Conservation (phyloP, 2,113 vertebrate species). For the Chrysemys picta region DNA sequence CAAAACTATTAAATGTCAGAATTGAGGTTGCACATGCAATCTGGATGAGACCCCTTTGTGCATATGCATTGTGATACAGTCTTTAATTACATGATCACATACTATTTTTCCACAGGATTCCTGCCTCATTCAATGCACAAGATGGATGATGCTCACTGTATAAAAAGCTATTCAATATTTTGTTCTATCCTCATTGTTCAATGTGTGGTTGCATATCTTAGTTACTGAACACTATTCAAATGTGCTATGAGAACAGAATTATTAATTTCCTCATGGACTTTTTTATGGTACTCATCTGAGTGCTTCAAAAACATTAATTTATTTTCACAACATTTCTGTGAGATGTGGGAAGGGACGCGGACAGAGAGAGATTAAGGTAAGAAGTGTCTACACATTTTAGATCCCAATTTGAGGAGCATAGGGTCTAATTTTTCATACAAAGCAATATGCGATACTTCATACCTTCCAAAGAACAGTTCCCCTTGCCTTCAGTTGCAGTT, state of each 20-base stretch:
- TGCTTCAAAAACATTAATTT: background rate
- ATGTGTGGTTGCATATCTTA: background rate
- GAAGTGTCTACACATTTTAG: background rate
- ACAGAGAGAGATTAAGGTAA: background rate
- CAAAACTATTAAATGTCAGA: background rate
- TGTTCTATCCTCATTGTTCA: background rate
- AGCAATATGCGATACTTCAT: background rate
- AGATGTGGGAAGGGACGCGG: background rate
- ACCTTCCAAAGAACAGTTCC: background rate
- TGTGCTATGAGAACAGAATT: background rate
- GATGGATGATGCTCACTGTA: background rate
- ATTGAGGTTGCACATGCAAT: background rate
- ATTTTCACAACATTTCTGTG: background rate
- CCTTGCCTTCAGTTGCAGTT: background rate
- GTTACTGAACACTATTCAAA: background rate
- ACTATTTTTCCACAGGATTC: background rate
- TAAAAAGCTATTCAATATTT: background rate
- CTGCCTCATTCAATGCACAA: background rate
- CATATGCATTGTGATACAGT: background rate
- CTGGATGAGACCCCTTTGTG: background rate
- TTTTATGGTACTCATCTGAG: background rate
- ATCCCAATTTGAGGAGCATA: accelerated
- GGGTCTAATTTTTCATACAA: background rate
- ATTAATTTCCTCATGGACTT: background rate
- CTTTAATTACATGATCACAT: background rate